These are phyloP conservation scores for Aurelia aurita complex sp. Pacific DNA, from an alignment of 30 jellyfish, hydroid and myxozoan species.

Conservation along the genomic window DNA sequence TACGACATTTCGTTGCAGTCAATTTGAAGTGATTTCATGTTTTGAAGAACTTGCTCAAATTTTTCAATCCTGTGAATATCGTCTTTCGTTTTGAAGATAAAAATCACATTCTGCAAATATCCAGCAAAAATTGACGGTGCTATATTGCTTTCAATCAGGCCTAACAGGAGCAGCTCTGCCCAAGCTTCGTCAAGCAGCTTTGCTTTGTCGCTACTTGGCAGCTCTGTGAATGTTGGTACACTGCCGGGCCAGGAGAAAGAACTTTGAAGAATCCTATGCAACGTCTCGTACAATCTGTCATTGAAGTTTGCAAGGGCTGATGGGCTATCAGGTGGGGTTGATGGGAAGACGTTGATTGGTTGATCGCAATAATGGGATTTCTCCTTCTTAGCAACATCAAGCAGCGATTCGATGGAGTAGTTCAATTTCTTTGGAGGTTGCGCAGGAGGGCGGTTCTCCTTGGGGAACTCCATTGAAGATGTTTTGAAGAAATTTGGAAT, in stretches of 20 bases:
- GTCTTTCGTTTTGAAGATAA: conserved; percentile 22
- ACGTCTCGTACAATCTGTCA: conserved; percentile 62
- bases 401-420: conserved; percentile 87
- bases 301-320: conserved; percentile 34
- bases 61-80: conserved; percentile 52
- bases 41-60: conserved; percentile 56
- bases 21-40: conserved; percentile 60
- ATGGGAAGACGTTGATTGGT: conserved; percentile 13
- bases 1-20: conserved; percentile 87
- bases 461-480: conserved; percentile 38
- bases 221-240: conserved; percentile 77
- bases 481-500: conserved; percentile 20
- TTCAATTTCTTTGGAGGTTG: conserved; percentile 63
- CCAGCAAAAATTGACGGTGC: conserved; percentile 63
- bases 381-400: conserved; percentile 78
- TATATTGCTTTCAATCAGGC: conserved; percentile 53
- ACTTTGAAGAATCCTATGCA: conserved; percentile 54
- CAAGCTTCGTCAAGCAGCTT: conserved; percentile 80
- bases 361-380: conserved; percentile 33
- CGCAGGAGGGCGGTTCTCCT: conserved; percentile 70
- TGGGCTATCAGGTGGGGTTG: conserved; percentile 82
- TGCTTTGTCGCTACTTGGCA: conserved; percentile 70
- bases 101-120: conserved; percentile 45
- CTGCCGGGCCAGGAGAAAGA: conserved; percentile 75
- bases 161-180: conserved; percentile 73